Evolutionary conservation across 2,113 vertebrate species (phyloP).

Genomic region (Ochotona princeps): DNA sequence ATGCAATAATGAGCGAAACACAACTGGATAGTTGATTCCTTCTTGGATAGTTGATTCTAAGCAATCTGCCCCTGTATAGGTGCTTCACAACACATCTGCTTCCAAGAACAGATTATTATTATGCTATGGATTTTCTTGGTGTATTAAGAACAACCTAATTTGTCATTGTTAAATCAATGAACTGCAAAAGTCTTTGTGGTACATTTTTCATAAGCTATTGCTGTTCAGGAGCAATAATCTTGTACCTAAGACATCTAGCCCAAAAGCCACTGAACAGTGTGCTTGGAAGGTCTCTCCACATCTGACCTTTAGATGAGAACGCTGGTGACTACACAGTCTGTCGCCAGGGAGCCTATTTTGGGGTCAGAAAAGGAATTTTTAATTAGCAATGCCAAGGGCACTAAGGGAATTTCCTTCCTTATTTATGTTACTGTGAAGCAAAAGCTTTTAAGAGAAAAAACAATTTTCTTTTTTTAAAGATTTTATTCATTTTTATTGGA

Average conservation of each 20-base stretch:
- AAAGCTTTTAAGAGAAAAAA: constrained; percentile 36
- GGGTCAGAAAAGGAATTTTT: constrained; percentile 2
- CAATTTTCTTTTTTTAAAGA: too few relatives aligned
- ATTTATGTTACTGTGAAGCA: not conserved
- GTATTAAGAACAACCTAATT: constrained; percentile 63
- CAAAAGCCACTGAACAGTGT: not conserved
- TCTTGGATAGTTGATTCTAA: not conserved
- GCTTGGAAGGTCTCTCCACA: not conserved
- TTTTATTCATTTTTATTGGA: too few relatives aligned
- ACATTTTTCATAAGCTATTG: not conserved
- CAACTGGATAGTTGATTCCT: too few relatives aligned
- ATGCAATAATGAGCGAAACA: constrained; percentile 53
- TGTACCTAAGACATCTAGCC: not conserved
- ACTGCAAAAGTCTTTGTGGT: not conserved
- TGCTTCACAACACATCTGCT: constrained; percentile 42
- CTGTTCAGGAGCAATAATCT: not conserved
- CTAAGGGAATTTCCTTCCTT: not conserved
- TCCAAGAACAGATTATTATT: constrained; percentile 62
- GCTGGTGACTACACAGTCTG: not conserved
- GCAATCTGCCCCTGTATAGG: not conserved
- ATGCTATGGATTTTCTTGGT: constrained; percentile 39
- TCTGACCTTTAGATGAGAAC: not conserved
- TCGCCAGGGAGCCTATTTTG: not conserved
- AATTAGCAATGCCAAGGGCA: not conserved
- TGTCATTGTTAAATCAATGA: constrained; percentile 36